These are phyloP conservation scores for Cerceris rybyensis DNA, from an alignment of 2,888 invertebrate genomes.

Conservation along the genomic window DNA sequence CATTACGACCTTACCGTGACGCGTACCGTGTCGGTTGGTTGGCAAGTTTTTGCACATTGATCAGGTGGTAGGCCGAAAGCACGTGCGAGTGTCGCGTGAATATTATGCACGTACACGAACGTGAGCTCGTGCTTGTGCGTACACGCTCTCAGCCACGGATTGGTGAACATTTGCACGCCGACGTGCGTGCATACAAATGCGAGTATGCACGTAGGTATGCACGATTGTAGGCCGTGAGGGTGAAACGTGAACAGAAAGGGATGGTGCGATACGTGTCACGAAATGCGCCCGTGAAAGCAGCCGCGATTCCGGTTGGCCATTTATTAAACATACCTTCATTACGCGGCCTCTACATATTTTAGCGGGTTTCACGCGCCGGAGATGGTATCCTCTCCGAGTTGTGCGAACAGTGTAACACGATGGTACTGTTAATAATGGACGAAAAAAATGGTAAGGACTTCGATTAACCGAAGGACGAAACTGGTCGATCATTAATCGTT, in stretches of 20 bases:
- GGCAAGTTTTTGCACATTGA: no score
- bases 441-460: conserved; percentile 42
- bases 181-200: conserved; percentile 32
- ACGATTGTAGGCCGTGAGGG: background rate
- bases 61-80: background rate
- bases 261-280: background rate
- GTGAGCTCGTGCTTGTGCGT: conserved; percentile 18
- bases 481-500: no score
- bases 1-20: background rate
- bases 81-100: conserved; percentile 4
- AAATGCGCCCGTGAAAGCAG: conserved; percentile 35
- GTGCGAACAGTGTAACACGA: conserved; percentile 49
- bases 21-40: background rate
- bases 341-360: conserved; percentile 75
- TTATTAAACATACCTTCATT: conserved; percentile 79
- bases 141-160: background rate
- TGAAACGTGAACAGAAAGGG: background rate
- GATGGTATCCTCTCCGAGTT: conserved; percentile 21
- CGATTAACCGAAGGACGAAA: conserved; percentile 18
- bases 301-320: conserved; percentile 60
- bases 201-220: background rate
- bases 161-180: conserved; percentile 21
- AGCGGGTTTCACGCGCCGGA: conserved; percentile 68
- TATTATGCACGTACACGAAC: background rate
- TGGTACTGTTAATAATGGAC: conserved; percentile 55